Evolutionary conservation across 2,113 vertebrate species (phyloP), one percentile per base, ranked within the genome.

Genomic region (Synchiropus splendidus): DNA sequence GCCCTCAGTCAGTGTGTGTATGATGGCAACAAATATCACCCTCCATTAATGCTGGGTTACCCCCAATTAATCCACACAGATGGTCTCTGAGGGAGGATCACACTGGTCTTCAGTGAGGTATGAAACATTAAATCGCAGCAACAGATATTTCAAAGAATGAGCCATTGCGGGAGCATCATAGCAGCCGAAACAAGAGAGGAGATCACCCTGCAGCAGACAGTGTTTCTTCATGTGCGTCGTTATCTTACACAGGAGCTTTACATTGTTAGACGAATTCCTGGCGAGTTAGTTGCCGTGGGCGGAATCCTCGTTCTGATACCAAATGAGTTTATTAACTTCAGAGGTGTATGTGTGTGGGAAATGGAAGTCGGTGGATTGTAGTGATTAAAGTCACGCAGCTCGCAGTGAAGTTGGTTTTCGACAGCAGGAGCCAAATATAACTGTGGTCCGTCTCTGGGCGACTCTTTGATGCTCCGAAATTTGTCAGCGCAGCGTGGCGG

Each of bases 281-380:
- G 27, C 27, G 36, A 50, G 42, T 49, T 51, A n/a, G 51, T 18
- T 56, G 54, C 46, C 15, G 8, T 44, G 39, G 36, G 49, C 32
- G 44, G 52, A 42, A 61, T 68, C 38, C 42, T 53, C 15, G 32
- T 43, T 18, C 47, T 42, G 48, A 54, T 30, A 42, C 30, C 34
- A 61, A 61, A 64, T 51, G 43, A 46, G 52, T 59, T 67, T 50
- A 48, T 61, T n/a, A 62, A 47, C 56, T 61, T 54, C 27, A 42
- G 45, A 51, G 36, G 1, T 10, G 36, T 36, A n/a, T n/a, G 33
- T 31, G 55, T 33, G 34, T 34, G 43, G 33, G 16, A 27, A 27
- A 27, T 27, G 21, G 21, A 27, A 71, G 54, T 31, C 21, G 21
- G 6, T 12, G 39, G 48, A 52, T 65, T 55, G 67, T 48, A 58